Evolutionary conservation across 2,113 vertebrate species (phyloP).

Genomic region (Sander vitreus): DNA sequence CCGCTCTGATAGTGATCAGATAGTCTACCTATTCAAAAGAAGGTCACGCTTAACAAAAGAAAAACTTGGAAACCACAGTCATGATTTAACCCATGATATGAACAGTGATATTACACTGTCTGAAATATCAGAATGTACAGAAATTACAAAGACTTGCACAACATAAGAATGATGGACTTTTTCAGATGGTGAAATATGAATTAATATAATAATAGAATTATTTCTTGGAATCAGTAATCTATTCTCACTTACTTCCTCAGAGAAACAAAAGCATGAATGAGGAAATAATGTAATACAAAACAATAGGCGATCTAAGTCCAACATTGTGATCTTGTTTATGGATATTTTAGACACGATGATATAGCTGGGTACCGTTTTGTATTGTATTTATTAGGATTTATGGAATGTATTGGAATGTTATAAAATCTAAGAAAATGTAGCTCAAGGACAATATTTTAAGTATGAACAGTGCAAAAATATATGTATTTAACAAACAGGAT

Average conservation of each 20-base stretch:
- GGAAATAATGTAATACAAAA: constrained; percentile 26
- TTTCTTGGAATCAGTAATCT: neutral
- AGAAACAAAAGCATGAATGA: constrained; percentile 22
- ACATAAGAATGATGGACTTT: constrained; percentile 19
- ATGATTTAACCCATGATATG: neutral
- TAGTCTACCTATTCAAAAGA: neutral
- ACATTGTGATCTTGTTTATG: neutral
- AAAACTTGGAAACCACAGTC: constrained; percentile 12
- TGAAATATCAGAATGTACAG: constrained; percentile 1
- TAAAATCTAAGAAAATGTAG: neutral
- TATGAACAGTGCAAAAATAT: neutral
- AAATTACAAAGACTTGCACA: neutral
- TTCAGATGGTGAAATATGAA: constrained; percentile 35
- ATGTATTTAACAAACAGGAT: neutral
- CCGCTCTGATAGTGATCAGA: constrained; percentile 22
- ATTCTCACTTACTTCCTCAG: constrained; percentile 31
- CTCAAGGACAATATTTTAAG: neutral
- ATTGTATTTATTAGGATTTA: neutral
- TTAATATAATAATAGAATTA: too few species aligned
- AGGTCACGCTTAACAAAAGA: constrained; percentile 8
- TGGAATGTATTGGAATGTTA: neutral
- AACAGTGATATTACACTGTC: neutral
- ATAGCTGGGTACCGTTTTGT: neutral
- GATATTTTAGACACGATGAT: neutral
- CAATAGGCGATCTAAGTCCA: neutral